Conservation (phyloP, 1,140 invertebrate species). For the Sinonovacula constricta region DNA sequence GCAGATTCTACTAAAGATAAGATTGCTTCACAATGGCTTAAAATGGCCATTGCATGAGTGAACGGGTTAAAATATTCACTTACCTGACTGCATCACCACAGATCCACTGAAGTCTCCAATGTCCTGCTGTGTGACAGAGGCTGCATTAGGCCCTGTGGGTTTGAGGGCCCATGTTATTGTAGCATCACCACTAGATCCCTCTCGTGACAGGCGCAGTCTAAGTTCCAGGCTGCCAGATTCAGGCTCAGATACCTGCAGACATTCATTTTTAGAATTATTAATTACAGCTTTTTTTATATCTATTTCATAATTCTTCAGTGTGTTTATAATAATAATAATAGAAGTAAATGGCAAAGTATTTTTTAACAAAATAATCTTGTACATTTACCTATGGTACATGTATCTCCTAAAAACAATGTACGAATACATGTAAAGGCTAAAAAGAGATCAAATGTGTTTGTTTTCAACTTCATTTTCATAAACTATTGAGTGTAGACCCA, state of each 20-base stretch:
- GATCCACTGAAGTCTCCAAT: slow-evolving; percentile 59
- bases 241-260: slow-evolving; percentile 25
- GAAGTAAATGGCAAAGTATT: background rate
- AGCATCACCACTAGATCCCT: slow-evolving; percentile 74
- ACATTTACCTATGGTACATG: too few relatives aligned
- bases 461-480: too few relatives aligned
- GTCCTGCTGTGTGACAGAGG: slow-evolving; percentile 61
- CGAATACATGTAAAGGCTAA: too few relatives aligned
- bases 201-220: slow-evolving; percentile 63
- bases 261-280: too few relatives aligned
- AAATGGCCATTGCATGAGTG: background rate
- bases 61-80: slow-evolving; percentile 3
- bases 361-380: background rate
- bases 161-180: slow-evolving; percentile 65
- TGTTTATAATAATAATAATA: too few relatives aligned
- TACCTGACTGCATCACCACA: slow-evolving; percentile 67
- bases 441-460: too few relatives aligned
- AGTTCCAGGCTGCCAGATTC: slow-evolving; percentile 52
- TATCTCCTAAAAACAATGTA: too few relatives aligned
- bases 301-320: too few relatives aligned
- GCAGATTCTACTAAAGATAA: too few relatives aligned
- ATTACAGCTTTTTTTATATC: too few relatives aligned
- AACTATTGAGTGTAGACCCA: too few relatives aligned
- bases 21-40: too few relatives aligned
- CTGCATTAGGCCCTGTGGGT: slow-evolving; percentile 59